Percentiles rank a stretch among this genome's conserved stretches.
These are phyloP conservation scores for Temnopleurus reevesii DNA, from an alignment of 53 echinoderm and acorn worm species.

Conservation along the genomic window DNA sequence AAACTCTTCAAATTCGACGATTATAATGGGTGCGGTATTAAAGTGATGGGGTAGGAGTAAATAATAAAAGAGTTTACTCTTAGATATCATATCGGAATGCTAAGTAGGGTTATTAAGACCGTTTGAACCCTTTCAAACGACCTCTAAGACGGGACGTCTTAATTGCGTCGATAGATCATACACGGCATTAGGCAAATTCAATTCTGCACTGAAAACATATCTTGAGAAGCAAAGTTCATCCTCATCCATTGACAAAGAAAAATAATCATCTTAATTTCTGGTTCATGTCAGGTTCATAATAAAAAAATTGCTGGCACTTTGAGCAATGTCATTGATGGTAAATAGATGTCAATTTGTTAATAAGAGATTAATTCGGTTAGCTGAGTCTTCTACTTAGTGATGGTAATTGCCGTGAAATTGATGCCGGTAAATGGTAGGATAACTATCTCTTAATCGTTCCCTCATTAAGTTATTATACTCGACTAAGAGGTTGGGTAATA, in stretches of 20 bases:
- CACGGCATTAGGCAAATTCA: not conserved
- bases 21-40: constrained; percentile 19
- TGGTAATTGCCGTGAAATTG: constrained; percentile 36
- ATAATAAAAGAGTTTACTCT: not conserved
- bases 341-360: not conserved
- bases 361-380: not conserved
- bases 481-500: not conserved
- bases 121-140: constrained; percentile 17
- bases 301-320: not conserved
- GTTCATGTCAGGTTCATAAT: not conserved
- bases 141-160: not conserved
- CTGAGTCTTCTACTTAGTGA: not conserved
- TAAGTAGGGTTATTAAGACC: constrained; percentile 26
- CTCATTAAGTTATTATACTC: constrained; percentile 20
- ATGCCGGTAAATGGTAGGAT: not conserved
- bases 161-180: constrained; percentile 26
- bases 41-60: not conserved
- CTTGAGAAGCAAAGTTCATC: not conserved
- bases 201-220: not conserved
- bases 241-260: not conserved
- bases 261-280: not conserved
- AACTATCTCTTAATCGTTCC: not conserved
- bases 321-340: not conserved
- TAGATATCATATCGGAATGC: constrained; percentile 23
- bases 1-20: constrained; percentile 20